Evolutionary conservation across 2,113 vertebrate genomes (phyloP), one percentile per base, ranked within the genome.

Genomic region (Engraulis encrasicolus): DNA sequence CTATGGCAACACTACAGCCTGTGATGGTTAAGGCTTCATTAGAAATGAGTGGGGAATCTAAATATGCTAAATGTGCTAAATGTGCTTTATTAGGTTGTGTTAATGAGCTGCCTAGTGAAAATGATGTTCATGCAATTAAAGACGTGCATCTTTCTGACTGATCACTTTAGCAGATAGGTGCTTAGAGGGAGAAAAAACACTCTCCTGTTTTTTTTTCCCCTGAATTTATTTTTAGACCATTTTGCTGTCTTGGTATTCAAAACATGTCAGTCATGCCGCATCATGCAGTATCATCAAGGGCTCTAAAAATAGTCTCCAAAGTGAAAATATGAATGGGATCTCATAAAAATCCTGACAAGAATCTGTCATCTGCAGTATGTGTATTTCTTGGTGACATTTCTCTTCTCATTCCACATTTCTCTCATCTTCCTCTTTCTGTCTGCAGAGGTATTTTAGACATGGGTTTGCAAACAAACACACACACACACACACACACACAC

Each of bases 381-480:
- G n/a, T 74, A 74, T 74, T 74, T 34, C 66, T 31, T 34, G 31
- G 66, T 74, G 66, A 74, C 66, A 74, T 74, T 19, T 50, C 50
- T 84, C 85, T 87, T 88, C 52, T 50, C 82, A 80, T 86, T 52
- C 20, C 84, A 31, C 82, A 82, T 80, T 50, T 48, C 78, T 78
- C 80, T 81, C 52, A 36, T 78, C 45, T 84, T 79, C 31, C 9
- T 74, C 34, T 74, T 14, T 74, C 2, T 74, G 12, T 74, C 27
- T 12, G 66, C 27, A 74, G 66, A 74, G 31, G 1, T n/a, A 23
- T 9, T 58, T 20, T 45, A 45, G 40, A 45, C 40, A 45, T 45
- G 40, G 40, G 40, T 45, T 45, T 45, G 40, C 40, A 45, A 45
- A 45, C 9, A n/a, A n/a, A 19, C 50, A 54, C 6, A 66, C 14